A percentile compares a stretch with the other conserved stretches of the same genome.
phyloP scores from a whole-genome alignment of 2,888 invertebrate genomes.

The Auanema sp. region DNA sequence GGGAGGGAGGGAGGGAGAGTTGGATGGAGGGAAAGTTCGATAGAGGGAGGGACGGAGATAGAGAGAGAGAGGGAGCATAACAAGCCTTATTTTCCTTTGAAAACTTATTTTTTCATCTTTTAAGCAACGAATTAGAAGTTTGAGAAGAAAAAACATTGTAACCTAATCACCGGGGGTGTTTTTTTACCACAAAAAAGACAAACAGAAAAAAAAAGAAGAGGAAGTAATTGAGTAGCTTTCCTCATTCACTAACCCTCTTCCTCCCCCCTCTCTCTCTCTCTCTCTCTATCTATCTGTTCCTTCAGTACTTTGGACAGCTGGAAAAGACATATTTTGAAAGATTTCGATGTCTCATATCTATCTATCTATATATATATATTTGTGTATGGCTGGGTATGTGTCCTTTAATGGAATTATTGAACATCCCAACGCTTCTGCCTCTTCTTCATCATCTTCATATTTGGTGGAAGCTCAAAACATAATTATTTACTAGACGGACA shows the following conservation, averaged over 20 bases:
- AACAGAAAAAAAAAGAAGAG: too few species aligned
- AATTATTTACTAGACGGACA: too few species aligned
- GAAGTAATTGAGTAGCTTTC: background rate
- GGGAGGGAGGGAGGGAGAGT: background rate
- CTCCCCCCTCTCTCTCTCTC: conserved; percentile 4
- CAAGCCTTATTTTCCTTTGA: background rate
- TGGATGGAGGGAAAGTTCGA: background rate
- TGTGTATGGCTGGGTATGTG: too few species aligned
- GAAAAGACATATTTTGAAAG: too few species aligned
- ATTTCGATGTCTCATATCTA: too few species aligned
- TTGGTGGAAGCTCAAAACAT: too few species aligned
- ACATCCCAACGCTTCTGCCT: too few species aligned
- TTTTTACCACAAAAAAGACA: background rate
- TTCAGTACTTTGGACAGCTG: too few species aligned
- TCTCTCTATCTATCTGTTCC: background rate
- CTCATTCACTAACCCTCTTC: background rate
- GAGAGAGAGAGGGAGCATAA: conserved; percentile 3
- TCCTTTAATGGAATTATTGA: too few species aligned
- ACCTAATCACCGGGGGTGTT: background rate
- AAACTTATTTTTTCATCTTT: background rate
- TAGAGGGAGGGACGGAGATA: background rate
- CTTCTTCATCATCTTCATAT: too few species aligned
- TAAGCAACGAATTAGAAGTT: too few species aligned
- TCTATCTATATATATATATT: too few species aligned
- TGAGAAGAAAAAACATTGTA: background rate